Evolutionary conservation across 2,888 invertebrate species (phyloP).

Genomic region (Scelioninae gen. 1): DNA sequence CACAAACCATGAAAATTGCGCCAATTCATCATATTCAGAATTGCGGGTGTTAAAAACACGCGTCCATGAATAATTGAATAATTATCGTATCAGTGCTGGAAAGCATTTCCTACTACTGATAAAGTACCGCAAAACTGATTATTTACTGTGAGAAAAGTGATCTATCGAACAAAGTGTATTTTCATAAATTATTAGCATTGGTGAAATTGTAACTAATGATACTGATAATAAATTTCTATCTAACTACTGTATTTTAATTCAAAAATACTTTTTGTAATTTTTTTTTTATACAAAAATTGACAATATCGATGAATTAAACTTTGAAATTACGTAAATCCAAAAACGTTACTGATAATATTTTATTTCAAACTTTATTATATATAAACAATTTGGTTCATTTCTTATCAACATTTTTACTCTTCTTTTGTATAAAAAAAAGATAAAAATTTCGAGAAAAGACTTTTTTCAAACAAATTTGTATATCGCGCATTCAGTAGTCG

Average conservation of each 20-base stretch:
- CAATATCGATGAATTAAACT: too few species aligned
- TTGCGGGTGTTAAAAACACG: conserved; percentile 17
- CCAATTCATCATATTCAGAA: conserved; percentile 1
- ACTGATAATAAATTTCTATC: neutral
- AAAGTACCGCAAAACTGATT: neutral
- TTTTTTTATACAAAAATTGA: too few species aligned
- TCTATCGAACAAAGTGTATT: neutral
- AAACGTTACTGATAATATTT: too few species aligned
- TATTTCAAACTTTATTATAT: too few species aligned
- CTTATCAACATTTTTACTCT: too few species aligned
- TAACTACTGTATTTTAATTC: neutral
- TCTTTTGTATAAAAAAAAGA: neutral
- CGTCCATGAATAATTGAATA: conserved; percentile 14
- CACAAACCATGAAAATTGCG: neutral
- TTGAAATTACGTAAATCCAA: too few species aligned
- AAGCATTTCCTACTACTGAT: conserved; percentile 12
- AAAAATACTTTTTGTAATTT: neutral
- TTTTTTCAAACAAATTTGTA: too few species aligned
- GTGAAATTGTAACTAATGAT: neutral
- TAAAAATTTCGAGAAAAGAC: neutral
- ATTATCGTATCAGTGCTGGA: neutral
- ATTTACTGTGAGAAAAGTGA: conserved; percentile 2
- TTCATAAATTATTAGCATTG: neutral
- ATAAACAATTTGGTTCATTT: too few species aligned
- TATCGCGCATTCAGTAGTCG: neutral